Evolutionary conservation across 2,797 vertebrate genomes (phyloP), one percentile per base, ranked within the genome.

Genomic region (Lepus townsendii): DNA sequence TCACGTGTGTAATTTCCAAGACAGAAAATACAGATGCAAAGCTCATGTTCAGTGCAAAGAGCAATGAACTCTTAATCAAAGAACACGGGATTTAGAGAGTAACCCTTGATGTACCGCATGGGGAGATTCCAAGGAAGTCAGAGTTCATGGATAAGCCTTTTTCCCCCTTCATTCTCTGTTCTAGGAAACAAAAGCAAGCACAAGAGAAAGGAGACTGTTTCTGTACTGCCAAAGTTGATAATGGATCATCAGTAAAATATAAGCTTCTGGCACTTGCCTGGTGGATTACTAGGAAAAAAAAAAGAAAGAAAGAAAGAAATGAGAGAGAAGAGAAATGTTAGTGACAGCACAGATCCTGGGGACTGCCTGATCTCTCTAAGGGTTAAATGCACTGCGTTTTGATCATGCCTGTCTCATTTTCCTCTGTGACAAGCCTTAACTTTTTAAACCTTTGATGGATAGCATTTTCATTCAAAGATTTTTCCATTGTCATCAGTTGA

Each of bases 401-500:
- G 76, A 96, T 95, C 47, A 10, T 60, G 68, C n/a, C 30, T 62
- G 24, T 76, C 85, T 96, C 86, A 54, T 91, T 93, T 95, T 96
- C 90, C 86, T 94, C 88, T 80, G 52, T 93, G 77, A 77, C 69
- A 89, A 94, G 71, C 30, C 76, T 89, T 89, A 88, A 87, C 90
- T 88, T 75, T 91, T 80, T 90, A 73, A 57, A 87, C 54, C 88
- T 96, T 93, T 95, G 93, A 86, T 94, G 76, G 75, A 91, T 82
- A 95, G 73, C 91, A 2, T 91, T 96, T 96, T 95, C 87, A 90
- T 96, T 95, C 83, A 96, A 94, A 95, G 94, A 93, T 96, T 92
- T 97, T 83, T 50, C 91, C 82, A 86, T 86, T 60, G n/a, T 91
- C 83, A 52, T 69, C 87, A 96, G 86, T 96, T 90, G 92, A 95